These are phyloP conservation scores for Microtus pennsylvanicus DNA, from an alignment of 2,113 vertebrate genomes.

Conservation along the genomic window DNA sequence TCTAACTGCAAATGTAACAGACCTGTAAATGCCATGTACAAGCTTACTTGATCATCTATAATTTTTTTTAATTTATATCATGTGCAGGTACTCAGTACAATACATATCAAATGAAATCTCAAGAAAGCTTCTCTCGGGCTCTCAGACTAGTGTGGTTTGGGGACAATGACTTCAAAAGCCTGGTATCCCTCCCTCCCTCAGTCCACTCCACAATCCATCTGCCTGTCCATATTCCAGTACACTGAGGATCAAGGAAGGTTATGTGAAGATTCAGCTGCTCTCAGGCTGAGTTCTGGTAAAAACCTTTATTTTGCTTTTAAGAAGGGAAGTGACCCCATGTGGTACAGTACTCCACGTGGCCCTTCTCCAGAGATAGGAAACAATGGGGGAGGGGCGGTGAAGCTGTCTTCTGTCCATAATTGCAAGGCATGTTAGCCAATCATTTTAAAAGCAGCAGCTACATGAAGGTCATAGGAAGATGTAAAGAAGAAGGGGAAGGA, in stretches of 20 bases:
- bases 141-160: not conserved
- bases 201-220: not conserved
- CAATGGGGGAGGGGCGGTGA: rapidly evolving
- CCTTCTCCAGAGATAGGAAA: rapidly evolving
- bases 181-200: not conserved
- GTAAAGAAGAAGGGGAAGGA: not conserved
- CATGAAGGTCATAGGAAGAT: not conserved
- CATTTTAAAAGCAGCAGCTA: not conserved
- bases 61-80: not conserved
- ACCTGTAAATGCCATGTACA: not conserved
- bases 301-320: not conserved
- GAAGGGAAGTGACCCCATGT: not conserved
- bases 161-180: not conserved
- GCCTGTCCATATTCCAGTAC: not conserved
- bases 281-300: too few relatives aligned
- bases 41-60: not conserved
- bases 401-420: not conserved
- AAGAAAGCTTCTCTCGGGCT: not conserved
- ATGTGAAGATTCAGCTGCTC: rapidly evolving
- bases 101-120: not conserved
- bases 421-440: rapidly evolving
- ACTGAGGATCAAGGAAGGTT: rapidly evolving
- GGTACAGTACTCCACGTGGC: too few relatives aligned
- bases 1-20: not conserved
- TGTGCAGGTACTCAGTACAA: not conserved